Evolutionary conservation across 2,888 invertebrate species (phyloP).

Genomic region (Saturnia japonica): DNA sequence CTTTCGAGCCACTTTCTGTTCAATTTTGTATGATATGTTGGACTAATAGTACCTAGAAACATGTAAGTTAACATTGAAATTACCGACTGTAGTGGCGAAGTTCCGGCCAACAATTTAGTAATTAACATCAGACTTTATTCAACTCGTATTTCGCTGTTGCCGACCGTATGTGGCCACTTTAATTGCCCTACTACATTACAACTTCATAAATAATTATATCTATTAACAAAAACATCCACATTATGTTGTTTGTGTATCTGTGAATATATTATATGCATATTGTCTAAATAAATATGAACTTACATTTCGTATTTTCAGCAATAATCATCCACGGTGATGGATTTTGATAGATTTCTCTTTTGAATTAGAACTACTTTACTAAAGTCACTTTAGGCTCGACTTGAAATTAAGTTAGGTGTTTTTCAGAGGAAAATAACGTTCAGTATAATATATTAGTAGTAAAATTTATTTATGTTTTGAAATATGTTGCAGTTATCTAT

Average conservation of each 20-base stretch:
- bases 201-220: constrained; percentile 7
- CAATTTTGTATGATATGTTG: background rate
- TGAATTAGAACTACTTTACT: background rate
- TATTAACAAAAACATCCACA: constrained; percentile 3
- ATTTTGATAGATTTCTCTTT: background rate
- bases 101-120: constrained; percentile 9
- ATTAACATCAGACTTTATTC: constrained; percentile 8
- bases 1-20: background rate
- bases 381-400: too few relatives aligned
- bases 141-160: constrained; percentile 14
- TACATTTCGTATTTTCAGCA: background rate
- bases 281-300: background rate
- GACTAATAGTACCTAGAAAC: background rate
- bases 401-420: too few relatives aligned
- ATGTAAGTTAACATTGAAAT: background rate
- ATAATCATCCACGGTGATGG: background rate
- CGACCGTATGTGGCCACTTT: constrained; percentile 10
- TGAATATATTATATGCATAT: background rate
- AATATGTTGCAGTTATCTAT: too few relatives aligned
- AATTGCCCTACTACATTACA: constrained; percentile 11
- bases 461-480: too few relatives aligned
- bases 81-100: constrained; percentile 9
- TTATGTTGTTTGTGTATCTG: background rate
- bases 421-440: too few relatives aligned
- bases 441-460: too few relatives aligned